Base-by-base conservation (phyloP, 2,113 vertebrate genomes). In the Paramisgurnus dabryanus region DNA sequence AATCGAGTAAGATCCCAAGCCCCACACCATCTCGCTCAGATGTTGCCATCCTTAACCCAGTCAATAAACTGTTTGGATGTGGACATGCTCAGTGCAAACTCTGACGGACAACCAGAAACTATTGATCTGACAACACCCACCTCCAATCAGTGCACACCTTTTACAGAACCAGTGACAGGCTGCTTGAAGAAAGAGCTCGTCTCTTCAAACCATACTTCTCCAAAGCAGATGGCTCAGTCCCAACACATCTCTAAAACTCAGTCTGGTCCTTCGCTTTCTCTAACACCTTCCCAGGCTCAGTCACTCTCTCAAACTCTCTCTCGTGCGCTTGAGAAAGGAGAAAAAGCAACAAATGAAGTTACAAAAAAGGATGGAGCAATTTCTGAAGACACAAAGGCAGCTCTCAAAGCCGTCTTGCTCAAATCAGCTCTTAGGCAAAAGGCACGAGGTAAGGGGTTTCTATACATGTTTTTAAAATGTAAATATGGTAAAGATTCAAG, bases 361-460 rank as follows among this genome's bases (percentile, higher is more conserved):
- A 89, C 93, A 2, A 94, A 95, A 77, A 93, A 91, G 74, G 96
- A 97, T 4, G 96, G 96, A 0, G 94, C 95, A 22, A 98, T 98
- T 88, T 98, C 97, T 0, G 95, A 97, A 5, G 95, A 97, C 78
- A 97, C 97, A 49, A 98, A 98, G 86, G 94, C 94, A 0, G 96
- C 97, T 0, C 96, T 98, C 4, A 98, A 95, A 85, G 96, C 96
- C 0, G 95, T 94, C 5, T 87, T 98, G 80, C 89, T 96, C 8
- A 97, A 97, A 84, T 96, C 96, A 0, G 93, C 94, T n/a, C 88
- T 95, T 81, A 91, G 95, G 85, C 95, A 97, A 84, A 95, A 92
- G 81, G 91, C 92, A 67, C 93, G 93, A 91, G 94, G 95, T 96
- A 81, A 79, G 90, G 85, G 63, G 2, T 76, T 58, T 58, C n/a